Evolutionary conservation across 2,888 invertebrate species (phyloP).

Genomic region (Epistrophe eligans): DNA sequence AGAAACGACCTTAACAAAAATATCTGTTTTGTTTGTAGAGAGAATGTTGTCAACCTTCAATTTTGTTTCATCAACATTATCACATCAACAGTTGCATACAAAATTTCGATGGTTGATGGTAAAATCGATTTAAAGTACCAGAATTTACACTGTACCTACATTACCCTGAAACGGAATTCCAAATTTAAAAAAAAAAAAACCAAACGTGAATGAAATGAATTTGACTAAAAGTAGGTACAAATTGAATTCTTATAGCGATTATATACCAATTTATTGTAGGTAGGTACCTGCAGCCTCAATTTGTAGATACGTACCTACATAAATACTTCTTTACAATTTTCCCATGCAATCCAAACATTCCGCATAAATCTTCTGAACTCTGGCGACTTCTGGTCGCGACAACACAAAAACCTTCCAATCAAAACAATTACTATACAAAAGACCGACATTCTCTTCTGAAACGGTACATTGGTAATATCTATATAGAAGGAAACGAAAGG

Average conservation of each 20-base stretch:
- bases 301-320: neutral
- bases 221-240: constrained; percentile 17
- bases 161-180: neutral
- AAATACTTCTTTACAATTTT: neutral
- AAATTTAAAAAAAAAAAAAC: too few relatives aligned
- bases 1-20: too few relatives aligned
- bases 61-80: too few relatives aligned
- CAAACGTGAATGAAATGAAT: neutral
- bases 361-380: constrained; percentile 56
- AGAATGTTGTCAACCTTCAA: too few relatives aligned
- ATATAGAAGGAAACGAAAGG: neutral
- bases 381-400: constrained; percentile 72
- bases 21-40: too few relatives aligned
- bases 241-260: constrained; percentile 18
- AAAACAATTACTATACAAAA: constrained; percentile 63
- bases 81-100: too few relatives aligned
- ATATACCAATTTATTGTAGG: constrained; percentile 11
- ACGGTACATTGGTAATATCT: constrained; percentile 9
- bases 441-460: constrained; percentile 51
- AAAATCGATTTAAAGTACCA: too few relatives aligned
- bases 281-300: constrained; percentile 35
- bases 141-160: neutral
- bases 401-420: constrained; percentile 62
- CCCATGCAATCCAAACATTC: constrained; percentile 39
- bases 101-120: too few relatives aligned